These are phyloP conservation scores for Serranus cabrilla DNA, from an alignment of 2,797 vertebrate genomes.

Conservation along the genomic window DNA sequence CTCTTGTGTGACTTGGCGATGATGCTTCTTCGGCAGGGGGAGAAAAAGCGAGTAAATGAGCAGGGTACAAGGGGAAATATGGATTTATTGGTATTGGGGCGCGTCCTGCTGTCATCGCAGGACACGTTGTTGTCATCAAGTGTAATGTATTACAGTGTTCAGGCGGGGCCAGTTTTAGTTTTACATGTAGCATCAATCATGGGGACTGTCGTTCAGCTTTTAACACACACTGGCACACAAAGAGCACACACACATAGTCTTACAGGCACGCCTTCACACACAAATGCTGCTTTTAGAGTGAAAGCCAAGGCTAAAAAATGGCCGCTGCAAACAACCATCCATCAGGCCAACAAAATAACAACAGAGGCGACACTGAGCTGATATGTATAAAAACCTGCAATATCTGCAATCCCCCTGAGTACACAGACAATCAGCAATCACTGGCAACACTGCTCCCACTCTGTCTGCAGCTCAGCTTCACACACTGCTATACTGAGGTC, in stretches of 20 bases:
- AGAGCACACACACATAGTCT: neutral
- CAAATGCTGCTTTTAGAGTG: conserved; percentile 55
- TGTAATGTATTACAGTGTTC: conserved; percentile 72
- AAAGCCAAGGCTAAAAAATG: conserved; percentile 71
- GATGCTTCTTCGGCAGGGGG: conserved; percentile 36
- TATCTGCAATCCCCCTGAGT: conserved; percentile 65
- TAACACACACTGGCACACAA: conserved; percentile 50
- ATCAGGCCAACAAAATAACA: conserved; percentile 73
- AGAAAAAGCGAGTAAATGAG: conserved; percentile 63
- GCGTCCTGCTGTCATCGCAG: conserved; percentile 67
- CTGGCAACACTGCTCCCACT: conserved; percentile 18
- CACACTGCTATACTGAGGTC: conserved; percentile 23
- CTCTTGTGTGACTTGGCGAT: conserved; percentile 57
- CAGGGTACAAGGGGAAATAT: conserved; percentile 62
- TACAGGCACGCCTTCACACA: conserved; percentile 30
- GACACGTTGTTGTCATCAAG: conserved; percentile 58
- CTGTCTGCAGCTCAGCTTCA: conserved; percentile 37
- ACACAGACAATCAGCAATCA: conserved; percentile 68
- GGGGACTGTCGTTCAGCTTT: conserved; percentile 58
- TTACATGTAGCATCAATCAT: conserved; percentile 79
- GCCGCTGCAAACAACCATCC: conserved; percentile 69
- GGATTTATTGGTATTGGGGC: conserved; percentile 77
- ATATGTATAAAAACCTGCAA: conserved; percentile 73
- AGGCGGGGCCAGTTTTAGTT: conserved; percentile 67
- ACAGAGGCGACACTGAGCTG: conserved; percentile 56